Conservation (phyloP, 2,797 vertebrate genomes). For the Cygnus olor region DNA sequence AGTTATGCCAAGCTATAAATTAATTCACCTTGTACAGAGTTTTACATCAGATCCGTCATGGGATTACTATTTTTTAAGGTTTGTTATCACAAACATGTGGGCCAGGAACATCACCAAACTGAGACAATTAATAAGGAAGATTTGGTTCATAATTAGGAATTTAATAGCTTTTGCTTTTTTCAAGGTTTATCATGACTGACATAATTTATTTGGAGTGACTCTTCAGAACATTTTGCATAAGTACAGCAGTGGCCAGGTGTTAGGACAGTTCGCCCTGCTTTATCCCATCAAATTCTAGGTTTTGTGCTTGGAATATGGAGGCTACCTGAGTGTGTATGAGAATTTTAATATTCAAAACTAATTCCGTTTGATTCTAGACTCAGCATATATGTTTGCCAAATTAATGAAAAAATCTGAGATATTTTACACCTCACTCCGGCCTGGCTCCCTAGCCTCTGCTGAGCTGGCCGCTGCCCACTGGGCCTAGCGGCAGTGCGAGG, state of each 20-base stretch:
- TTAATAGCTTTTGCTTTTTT: not conserved
- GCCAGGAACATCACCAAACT: not conserved
- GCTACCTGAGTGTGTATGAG: not conserved
- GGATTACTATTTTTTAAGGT: not conserved
- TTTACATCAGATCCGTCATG: not conserved
- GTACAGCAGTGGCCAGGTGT: not conserved
- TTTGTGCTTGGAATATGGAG: not conserved
- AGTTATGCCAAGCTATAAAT: not conserved
- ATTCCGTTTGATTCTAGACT: not conserved
- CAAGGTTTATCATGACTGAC: not conserved
- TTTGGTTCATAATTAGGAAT: not conserved
- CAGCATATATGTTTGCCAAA: not conserved
- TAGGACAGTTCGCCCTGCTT: not conserved
- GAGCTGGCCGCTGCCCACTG: rapidly evolving
- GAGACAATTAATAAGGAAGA: not conserved
- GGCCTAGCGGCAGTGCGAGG: not conserved
- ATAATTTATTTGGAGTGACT: not conserved
- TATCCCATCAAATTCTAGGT: not conserved
- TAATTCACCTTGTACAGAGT: not conserved
- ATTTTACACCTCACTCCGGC: not conserved
- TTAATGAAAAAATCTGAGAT: not conserved
- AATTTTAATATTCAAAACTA: not conserved
- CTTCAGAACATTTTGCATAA: not conserved
- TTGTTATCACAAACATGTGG: not conserved
- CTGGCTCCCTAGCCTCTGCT: not conserved